Percentiles rank a stretch among this genome's conserved stretches.
Evolutionary conservation across 2,888 invertebrate genomes (phyloP).

Genomic region (Thymelicus lineola): DNA sequence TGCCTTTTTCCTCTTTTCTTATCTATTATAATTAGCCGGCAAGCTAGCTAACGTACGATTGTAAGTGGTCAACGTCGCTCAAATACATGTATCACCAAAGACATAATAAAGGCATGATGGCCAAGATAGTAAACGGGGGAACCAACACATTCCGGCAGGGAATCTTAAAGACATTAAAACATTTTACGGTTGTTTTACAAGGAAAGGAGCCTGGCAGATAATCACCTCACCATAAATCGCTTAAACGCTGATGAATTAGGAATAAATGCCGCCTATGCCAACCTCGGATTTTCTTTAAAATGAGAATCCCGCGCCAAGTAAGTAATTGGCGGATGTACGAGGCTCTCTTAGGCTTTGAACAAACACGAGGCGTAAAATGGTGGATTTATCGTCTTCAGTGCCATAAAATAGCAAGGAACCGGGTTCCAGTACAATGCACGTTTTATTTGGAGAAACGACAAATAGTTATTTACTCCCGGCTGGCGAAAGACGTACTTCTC

Average conservation of each 20-base stretch:
- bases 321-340: not conserved
- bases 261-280: not conserved
- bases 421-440: conserved; percentile 35
- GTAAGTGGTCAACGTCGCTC: no score
- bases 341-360: not conserved
- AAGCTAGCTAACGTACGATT: no score
- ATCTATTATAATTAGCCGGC: no score
- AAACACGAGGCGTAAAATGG: conserved; percentile 23
- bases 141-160: no score
- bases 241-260: not conserved
- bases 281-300: no score
- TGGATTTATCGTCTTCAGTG: conserved; percentile 32
- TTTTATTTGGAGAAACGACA: conserved; percentile 40
- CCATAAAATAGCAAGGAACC: conserved; percentile 36
- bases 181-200: no score
- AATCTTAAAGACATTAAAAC: no score
- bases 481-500: conserved; percentile 23
- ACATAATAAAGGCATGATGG: no score
- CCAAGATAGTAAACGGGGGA: no score
- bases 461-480: conserved; percentile 28
- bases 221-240: not conserved
- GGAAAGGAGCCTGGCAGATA: no score
- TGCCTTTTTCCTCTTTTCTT: no score
- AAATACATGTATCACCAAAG: no score
- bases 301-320: not conserved